Evolutionary conservation across 2,797 vertebrate species (phyloP), one percentile per base, ranked within the genome.

Genomic region (Acanthurus tractus): DNA sequence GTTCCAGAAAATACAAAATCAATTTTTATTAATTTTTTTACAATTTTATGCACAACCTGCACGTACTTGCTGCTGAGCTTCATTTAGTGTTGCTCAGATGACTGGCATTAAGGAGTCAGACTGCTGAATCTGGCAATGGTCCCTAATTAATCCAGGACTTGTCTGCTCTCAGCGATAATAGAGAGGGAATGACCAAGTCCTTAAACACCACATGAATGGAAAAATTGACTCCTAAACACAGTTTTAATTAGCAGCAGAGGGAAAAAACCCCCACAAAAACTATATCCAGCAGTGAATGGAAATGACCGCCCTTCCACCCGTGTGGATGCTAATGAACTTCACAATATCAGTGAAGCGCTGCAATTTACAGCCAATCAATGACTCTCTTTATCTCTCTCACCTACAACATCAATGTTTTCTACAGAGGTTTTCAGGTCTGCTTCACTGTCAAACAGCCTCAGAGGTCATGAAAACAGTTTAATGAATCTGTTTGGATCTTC

Each of bases 91-190:
- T 2, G 12, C 62, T 71, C 36, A 15, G 71, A 63, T 67, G 50
- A 67, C 11, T 76, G 74, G 54, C 38, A 73, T 58, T 17, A 70
- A 56, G 58, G 62, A 73, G 11, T 67, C 76, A 71, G 68, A 70
- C 76, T 84, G 82, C 82, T 90, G 82, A 88, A 83, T 86, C 56
- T 84, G 78, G 61, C 84, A 81, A 81, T 76, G 61, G 63, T 59
- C 49, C 58, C 81, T 81, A 80, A 91, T 92, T 86, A 89, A 83
- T 82, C 70, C 65, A 45, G 66, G 67, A 42, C 55, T 61, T 38
- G 54, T 74, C 81, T 61, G 66, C 67, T 84, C 64, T 49, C 44
- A 55, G 72, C 76, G 85, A 82, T 85, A 88, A 79, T 58, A 18
- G 40, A 63, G 72, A 59, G 25, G 63, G 61, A 80, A 61, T 65